phyloP scores from a whole-genome alignment of 2,797 vertebrate species.

The Neosilurus hyrtlii region DNA sequence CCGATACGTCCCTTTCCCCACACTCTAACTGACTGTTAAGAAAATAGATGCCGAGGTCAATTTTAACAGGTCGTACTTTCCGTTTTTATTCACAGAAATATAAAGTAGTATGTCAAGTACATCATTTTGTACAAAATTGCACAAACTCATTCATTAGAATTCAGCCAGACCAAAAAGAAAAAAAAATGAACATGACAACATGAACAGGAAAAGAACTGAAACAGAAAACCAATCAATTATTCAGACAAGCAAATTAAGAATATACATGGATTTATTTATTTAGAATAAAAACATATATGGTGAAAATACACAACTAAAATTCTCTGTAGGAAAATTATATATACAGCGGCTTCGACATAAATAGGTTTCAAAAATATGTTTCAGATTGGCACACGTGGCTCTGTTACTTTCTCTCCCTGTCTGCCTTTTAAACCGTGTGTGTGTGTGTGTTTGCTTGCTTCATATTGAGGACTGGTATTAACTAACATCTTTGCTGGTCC shows the following conservation, averaged over 20 bases:
- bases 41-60: not conserved
- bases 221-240: constrained; percentile 3
- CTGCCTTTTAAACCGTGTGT: not conserved
- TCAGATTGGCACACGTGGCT: constrained; percentile 74
- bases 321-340: constrained; percentile 64
- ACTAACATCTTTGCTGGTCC: too few relatives aligned
- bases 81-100: constrained; percentile 83
- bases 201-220: constrained; percentile 31
- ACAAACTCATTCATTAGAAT: constrained; percentile 15
- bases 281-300: not conserved
- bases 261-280: not conserved
- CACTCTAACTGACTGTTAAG: not conserved
- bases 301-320: constrained; percentile 14
- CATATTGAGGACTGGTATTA: too few relatives aligned
- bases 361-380: constrained; percentile 69
- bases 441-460: not conserved
- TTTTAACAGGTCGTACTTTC: constrained; percentile 43
- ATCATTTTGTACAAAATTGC: constrained; percentile 82
- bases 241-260: not conserved
- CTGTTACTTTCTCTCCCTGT: not conserved
- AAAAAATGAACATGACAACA: not conserved
- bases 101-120: constrained; percentile 80
- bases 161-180: constrained; percentile 2
- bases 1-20: too few relatives aligned
- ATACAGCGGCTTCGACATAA: constrained; percentile 71